Conservation (phyloP, 2,888 invertebrate genomes). For the Nyleta sp. region DNA sequence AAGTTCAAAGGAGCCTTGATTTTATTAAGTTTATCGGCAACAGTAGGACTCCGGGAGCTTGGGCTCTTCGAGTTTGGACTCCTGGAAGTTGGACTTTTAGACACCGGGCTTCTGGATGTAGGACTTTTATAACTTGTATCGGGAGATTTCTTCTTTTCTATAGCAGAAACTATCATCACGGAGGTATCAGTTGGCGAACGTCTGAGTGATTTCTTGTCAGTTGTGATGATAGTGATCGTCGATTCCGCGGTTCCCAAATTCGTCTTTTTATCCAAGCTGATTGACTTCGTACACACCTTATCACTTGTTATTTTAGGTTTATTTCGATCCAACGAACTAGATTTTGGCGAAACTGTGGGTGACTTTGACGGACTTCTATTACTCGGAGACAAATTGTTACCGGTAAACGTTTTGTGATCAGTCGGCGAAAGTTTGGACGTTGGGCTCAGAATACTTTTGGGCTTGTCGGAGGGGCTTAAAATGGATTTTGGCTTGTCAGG, state of each 20-base stretch:
- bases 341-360: slow-evolving; percentile 69
- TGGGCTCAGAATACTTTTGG: slow-evolving; percentile 72
- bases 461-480: slow-evolving; percentile 74
- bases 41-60: slow-evolving; percentile 64
- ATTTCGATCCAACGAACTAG: slow-evolving; percentile 74
- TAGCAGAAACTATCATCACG: slow-evolving; percentile 75
- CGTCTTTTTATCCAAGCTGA: slow-evolving; percentile 75
- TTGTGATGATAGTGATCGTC: slow-evolving; percentile 74
- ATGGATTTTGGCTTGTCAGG: slow-evolving; percentile 75
- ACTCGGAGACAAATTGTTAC: slow-evolving; percentile 71
- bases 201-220: slow-evolving; percentile 72
- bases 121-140: slow-evolving; percentile 67
- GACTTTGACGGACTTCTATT: slow-evolving; percentile 74
- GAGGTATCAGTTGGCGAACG: slow-evolving; percentile 75
- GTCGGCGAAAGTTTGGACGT: slow-evolving; percentile 77
- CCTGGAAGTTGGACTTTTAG: slow-evolving; percentile 54
- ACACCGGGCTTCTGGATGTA: slow-evolving; percentile 42
- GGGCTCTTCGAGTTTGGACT: slow-evolving; percentile 62
- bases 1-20: slow-evolving; percentile 71
- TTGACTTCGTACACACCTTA: slow-evolving; percentile 70
- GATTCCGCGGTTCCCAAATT: slow-evolving; percentile 75
- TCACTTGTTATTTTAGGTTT: slow-evolving; percentile 68
- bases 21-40: slow-evolving; percentile 68
- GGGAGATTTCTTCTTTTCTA: slow-evolving; percentile 76
- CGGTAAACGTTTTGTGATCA: slow-evolving; percentile 68